Base-by-base conservation (phyloP, 2,113 vertebrate genomes). In the Dasyprocta punctata region DNA sequence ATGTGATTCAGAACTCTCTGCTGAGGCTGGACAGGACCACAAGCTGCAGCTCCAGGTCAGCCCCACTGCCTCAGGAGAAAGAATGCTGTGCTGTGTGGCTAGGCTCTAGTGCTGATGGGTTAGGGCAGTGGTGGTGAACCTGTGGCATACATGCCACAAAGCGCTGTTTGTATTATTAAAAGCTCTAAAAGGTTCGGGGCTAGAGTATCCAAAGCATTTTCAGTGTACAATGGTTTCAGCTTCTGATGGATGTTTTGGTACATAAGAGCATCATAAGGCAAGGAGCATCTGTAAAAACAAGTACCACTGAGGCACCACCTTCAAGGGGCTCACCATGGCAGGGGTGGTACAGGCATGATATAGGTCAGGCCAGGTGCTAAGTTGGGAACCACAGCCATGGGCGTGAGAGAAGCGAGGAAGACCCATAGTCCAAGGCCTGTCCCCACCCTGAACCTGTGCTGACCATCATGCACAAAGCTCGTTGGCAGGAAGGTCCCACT, bases 331-430 rank as follows among this genome's bases (percentile, higher is more conserved):
- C 30, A 11, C 30, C 4, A 3, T 47, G 22, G 58, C 9, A 20
- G 60, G 30, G 52, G 26, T 6, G 14, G 28, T 78, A 5, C 75
- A 63, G 83, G 36, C 2, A n/a, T 1, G 8, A 22, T 41, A 17
- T 26, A 61, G 38, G 38, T 83, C 54, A 52, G 0, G 58, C 28
- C 26, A 33, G 24, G 11, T 84, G 47, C 69, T 73, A 28, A 69
- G 26, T 65, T 0, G 0, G 65, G 61, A 88, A 6, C 77, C 85
- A 4, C 0, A 0, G 26, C 36, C 47, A 0, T 56, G 82, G 82
- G 52, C 22, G 17, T 44, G n/a, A 26, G 44, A 58, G 41, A 65
- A 41, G 30, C 3, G 0, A 86, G 65, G 16, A 83, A 67, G 91
- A 16, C 30, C 60, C 17, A 1, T 0, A 0, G 60, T 26, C 44